Percentiles rank a stretch among this genome's conserved stretches.
Evolutionary conservation across 2,113 vertebrate species (phyloP).

Genomic region (Hemicordylus capensis): DNA sequence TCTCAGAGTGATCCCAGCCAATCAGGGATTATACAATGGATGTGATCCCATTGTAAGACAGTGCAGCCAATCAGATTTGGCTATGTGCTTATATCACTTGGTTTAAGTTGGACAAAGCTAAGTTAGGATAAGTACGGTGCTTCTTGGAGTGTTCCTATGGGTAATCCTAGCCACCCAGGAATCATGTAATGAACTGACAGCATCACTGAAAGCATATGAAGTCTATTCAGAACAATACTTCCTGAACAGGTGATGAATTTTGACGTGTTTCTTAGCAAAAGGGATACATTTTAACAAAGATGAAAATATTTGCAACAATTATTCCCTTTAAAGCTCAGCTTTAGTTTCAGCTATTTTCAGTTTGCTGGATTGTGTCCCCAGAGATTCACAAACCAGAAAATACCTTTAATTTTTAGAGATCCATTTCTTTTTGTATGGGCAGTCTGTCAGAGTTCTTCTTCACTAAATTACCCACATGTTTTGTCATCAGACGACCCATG

Average conservation of each 20-base stretch:
- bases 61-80: too few relatives aligned
- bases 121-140: too few relatives aligned
- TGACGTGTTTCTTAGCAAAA: background rate
- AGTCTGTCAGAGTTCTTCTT: background rate
- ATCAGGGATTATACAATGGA: too few relatives aligned
- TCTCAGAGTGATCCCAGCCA: too few relatives aligned
- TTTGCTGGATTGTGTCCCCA: background rate
- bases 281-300: background rate
- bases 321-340: background rate
- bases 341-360: background rate
- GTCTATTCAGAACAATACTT: background rate
- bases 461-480: background rate
- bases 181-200: too few relatives aligned
- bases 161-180: too few relatives aligned
- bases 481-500: background rate
- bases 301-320: background rate
- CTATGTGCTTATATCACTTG: too few relatives aligned
- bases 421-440: background rate
- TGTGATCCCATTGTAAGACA: too few relatives aligned
- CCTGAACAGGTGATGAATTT: background rate
- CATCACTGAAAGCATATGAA: background rate
- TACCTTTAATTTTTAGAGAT: background rate
- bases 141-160: too few relatives aligned
- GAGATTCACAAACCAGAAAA: background rate
- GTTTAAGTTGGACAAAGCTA: too few relatives aligned